Base-by-base conservation (phyloP, 1,140 invertebrate species). In the Propsilocerus akamusi region DNA sequence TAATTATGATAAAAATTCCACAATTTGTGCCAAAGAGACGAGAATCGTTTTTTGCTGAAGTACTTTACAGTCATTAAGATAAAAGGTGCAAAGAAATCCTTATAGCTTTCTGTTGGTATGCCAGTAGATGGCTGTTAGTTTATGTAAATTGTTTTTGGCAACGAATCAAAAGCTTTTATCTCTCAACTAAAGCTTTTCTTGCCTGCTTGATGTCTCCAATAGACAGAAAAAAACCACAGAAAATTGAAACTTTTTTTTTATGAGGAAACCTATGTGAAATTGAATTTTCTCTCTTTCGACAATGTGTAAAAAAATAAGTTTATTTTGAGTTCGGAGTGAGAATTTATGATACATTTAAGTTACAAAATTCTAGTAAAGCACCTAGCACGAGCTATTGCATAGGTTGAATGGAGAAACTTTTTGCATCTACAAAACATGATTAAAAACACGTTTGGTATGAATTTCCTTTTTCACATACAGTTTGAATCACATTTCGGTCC, bases 391-490 rank as follows among this genome's bases (percentile, higher is more conserved):
- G 34, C n/a, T 20, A 14, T 41, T 12, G 28, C 28, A 20, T 41
- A 20, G 22, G 5, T 41, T 41, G 34, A 41, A 41, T 41, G 22
- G 34, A 41, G 17, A 41, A 41, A 41, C 14, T 41, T 41, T 41
- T 41, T 17, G n/a, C n/a, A n/a, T n/a, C 14, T 41, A 41, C 10
- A 41, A 17, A 41, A 41, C 34, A n/a, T 41, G 34, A 41, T 41
- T 41, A 41, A 41, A 41, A 41, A 41, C 34, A 41, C 34, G 34
- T 41, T 41, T 41, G 34, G 34, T 41, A 41, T 41, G 34, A 41
- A 41, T 41, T 41, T 41, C 34, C 34, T 41, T 41, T 7, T 41
- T 17, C 32, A 17, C 32, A n/a, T 17, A 20, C 28, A 8, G n/a
- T 37, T 20, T 17, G 14, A 20, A 4, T 12, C 28, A 12, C 28